Percentiles rank a stretch among this genome's conserved stretches.
Evolutionary conservation across 2,113 vertebrate genomes (phyloP).

Genomic region (Microtus montanus): DNA sequence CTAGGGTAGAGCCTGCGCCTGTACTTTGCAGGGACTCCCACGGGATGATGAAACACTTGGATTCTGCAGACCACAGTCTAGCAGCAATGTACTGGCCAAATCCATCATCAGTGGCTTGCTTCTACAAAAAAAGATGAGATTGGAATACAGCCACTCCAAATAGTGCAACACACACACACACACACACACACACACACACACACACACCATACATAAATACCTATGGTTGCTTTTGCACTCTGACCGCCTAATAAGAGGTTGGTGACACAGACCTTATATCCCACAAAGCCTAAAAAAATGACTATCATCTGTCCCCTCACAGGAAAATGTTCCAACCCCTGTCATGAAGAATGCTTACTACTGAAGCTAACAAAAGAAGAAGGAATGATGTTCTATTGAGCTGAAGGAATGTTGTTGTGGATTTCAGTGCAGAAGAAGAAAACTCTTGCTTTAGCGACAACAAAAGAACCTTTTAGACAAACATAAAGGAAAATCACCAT

Average conservation of each 20-base stretch:
- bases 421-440: conserved; percentile 23
- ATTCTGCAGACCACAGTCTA: background rate
- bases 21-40: background rate
- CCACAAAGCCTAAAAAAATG: background rate
- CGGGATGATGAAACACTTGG: background rate
- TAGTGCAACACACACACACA: background rate
- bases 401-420: background rate
- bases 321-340: background rate
- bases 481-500: background rate
- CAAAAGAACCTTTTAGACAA: background rate
- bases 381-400: background rate
- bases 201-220: background rate
- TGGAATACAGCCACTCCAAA: background rate
- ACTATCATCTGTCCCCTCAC: background rate
- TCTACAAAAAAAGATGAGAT: background rate
- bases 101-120: background rate
- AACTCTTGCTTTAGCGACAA: conserved; percentile 6
- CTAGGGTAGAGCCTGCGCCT: background rate
- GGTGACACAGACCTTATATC: background rate
- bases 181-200: background rate
- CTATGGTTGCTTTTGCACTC: background rate
- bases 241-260: background rate
- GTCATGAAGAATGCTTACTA: background rate
- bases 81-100: background rate
- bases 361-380: background rate